Conservation (phyloP, 2,113 vertebrate genomes). For the Eonycteris spelaea region DNA sequence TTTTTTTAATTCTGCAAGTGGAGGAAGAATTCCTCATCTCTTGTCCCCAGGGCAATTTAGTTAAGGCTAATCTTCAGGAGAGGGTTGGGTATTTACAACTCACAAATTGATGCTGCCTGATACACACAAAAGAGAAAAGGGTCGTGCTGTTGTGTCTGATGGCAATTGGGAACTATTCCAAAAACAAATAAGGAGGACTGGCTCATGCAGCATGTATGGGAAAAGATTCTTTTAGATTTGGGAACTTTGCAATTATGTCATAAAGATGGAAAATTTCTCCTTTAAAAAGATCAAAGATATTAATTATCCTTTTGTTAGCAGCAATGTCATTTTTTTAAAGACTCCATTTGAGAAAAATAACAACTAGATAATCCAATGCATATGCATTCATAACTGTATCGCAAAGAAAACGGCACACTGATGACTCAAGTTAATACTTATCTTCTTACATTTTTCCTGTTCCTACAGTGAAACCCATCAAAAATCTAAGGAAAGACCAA, state of each 20-base stretch:
- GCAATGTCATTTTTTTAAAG: constrained; percentile 53
- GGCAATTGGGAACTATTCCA: constrained; percentile 71
- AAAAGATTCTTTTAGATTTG: not conserved
- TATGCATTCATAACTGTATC: constrained; percentile 16
- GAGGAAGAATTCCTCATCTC: constrained; percentile 64
- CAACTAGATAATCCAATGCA: constrained; percentile 57
- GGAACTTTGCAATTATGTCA: not conserved
- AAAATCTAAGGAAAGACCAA: not conserved
- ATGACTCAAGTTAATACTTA: constrained; percentile 29
- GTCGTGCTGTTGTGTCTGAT: constrained; percentile 38
- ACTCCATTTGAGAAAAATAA: constrained; percentile 64
- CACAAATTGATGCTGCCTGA: not conserved
- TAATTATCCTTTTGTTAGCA: constrained; percentile 66
- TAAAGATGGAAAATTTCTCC: constrained; percentile 19
- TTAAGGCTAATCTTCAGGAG: constrained; percentile 78
- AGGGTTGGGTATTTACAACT: constrained; percentile 67
- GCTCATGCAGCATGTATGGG: not conserved
- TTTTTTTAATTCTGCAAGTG: constrained; percentile 53
- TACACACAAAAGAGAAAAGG: constrained; percentile 45
- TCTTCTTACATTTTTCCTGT: constrained; percentile 24
- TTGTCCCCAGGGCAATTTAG: constrained; percentile 69
- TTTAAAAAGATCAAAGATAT: constrained; percentile 73
- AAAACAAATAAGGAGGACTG: constrained; percentile 57
- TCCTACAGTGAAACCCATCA: not conserved
- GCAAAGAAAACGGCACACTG: not conserved